Evolutionary conservation across 2,888 invertebrate genomes (phyloP), one percentile per base, ranked within the genome.

Genomic region (Diaphora mendica): DNA sequence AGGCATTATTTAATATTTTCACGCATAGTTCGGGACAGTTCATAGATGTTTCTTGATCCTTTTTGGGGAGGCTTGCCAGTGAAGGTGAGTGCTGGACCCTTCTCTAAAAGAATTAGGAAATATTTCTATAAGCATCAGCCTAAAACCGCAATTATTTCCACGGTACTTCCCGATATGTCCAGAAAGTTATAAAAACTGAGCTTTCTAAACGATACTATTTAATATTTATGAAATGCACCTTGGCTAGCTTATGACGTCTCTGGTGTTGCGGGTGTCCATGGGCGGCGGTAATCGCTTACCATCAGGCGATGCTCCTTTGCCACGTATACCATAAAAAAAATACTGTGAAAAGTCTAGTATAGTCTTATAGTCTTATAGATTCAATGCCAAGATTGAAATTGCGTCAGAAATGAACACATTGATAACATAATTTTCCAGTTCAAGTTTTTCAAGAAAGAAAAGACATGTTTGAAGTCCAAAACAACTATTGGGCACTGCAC

Each of bases 401-500:
- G 15, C 62, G 30, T 30, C 17, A 30, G 62, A 62, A 70, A 64
- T 70, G 17, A 64, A 64, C 64, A 71, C 35, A 64, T 48, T 59
- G 30, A 59, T 64, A n/a, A 51, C 39, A 23, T 72, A 55, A 30
- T 62, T 83, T 83, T 84, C 72, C 77, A 79, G 79, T 74, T 55
- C 44, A 76, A 69, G 73, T 75, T 65, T 64, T 62, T 55, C 35
- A 77, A 82, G 79, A 84, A 77, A 78, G 76, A 74, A 75, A 39
- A 79, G 78, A 64, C 78, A 77, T 83, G 77, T 83, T 80, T 79
- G 97, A 97, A 96, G 96, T 97, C 97, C 97, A 98, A 97, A 98
- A 97, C 97, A 98, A 98, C 98, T 98, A 98, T 98, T 98, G 98
- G 98, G 98, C 98, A 98, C 98, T 98, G 98, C 98, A 98, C 98